Percentiles rank a stretch among this genome's conserved stretches.
phyloP scores from a whole-genome alignment of 1,140 invertebrate genomes.

The Eumaeus atala region DNA sequence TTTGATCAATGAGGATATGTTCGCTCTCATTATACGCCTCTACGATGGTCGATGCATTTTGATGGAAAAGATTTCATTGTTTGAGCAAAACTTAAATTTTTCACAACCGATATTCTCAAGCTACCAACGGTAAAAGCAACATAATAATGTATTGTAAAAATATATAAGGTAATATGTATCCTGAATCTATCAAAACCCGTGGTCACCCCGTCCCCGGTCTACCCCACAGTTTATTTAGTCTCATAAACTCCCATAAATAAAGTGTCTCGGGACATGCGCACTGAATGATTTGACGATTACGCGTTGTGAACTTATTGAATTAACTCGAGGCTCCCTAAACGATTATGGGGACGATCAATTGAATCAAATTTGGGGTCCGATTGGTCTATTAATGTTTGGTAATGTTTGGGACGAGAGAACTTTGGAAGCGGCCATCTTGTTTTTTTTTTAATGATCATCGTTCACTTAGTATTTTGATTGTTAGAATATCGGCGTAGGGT shows the following conservation, averaged over 20 bases:
- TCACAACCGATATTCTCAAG: too few species aligned
- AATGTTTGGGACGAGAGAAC: neutral
- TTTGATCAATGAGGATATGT: too few species aligned
- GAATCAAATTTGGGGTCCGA: constrained; percentile 3
- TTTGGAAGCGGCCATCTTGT: constrained; percentile 8
- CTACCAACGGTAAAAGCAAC: too few species aligned
- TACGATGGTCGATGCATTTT: too few species aligned
- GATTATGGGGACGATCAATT: constrained; percentile 1
- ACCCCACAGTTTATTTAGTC: constrained; percentile 3
- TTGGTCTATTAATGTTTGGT: neutral
- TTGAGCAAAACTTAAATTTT: too few species aligned
- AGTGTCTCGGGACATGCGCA: constrained; percentile 22
- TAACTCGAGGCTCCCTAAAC: constrained; percentile 21
- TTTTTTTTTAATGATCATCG: neutral
- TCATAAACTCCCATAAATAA: constrained; percentile 25
- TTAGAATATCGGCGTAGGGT: too few species aligned
- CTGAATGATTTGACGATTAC: constrained; percentile 51
- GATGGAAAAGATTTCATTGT: too few species aligned
- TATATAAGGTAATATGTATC: too few species aligned
- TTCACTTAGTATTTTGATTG: too few species aligned
- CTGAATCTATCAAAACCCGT: neutral
- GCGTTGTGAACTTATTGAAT: constrained; percentile 43
- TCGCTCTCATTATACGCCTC: too few species aligned
- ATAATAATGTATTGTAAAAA: too few species aligned
- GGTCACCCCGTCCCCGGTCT: neutral